A percentile compares a stretch with the other conserved stretches of the same genome.
These are phyloP conservation scores for Palaemon carinicauda DNA, from an alignment of 1,140 invertebrate species.

Conservation along the genomic window DNA sequence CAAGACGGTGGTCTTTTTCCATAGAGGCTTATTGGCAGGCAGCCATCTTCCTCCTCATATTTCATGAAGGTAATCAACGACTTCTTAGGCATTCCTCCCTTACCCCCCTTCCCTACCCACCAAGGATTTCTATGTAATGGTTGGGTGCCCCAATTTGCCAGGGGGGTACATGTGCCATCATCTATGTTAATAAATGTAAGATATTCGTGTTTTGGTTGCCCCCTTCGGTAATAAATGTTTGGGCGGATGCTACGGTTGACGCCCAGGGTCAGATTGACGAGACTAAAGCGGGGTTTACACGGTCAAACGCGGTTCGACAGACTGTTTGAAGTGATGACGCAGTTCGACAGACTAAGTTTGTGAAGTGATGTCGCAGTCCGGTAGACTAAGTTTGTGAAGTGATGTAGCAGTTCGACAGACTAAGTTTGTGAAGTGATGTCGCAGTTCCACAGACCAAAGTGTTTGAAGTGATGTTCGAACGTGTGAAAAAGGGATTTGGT, in stretches of 20 bases:
- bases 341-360: too few relatives aligned
- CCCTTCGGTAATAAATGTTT: conserved; percentile 48
- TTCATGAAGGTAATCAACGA: neutral
- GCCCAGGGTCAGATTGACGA: conserved; percentile 13
- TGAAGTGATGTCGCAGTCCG: too few relatives aligned
- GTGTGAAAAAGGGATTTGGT: too few relatives aligned
- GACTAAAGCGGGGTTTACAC: too few relatives aligned
- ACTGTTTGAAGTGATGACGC: too few relatives aligned
- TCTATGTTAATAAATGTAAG: conserved; percentile 57
- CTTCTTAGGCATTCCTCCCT: neutral
- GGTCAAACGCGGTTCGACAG: too few relatives aligned
- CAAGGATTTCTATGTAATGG: neutral
- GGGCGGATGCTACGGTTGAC: conserved; percentile 47
- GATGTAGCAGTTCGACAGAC: too few relatives aligned
- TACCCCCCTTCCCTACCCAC: neutral
- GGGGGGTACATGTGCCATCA: conserved; percentile 50
- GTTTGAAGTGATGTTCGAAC: too few relatives aligned
- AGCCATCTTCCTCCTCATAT: neutral
- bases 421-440: too few relatives aligned
- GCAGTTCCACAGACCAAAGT: too few relatives aligned
- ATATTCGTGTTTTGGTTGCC: conserved; percentile 47
- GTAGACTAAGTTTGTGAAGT: too few relatives aligned
- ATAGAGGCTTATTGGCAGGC: neutral
- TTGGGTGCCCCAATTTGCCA: conserved; percentile 22
- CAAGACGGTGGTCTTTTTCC: too few relatives aligned